Percentiles rank a stretch among this genome's conserved stretches.
Evolutionary conservation across 2,113 vertebrate genomes (phyloP).

Genomic region (Drymodes brunneopygia): DNA sequence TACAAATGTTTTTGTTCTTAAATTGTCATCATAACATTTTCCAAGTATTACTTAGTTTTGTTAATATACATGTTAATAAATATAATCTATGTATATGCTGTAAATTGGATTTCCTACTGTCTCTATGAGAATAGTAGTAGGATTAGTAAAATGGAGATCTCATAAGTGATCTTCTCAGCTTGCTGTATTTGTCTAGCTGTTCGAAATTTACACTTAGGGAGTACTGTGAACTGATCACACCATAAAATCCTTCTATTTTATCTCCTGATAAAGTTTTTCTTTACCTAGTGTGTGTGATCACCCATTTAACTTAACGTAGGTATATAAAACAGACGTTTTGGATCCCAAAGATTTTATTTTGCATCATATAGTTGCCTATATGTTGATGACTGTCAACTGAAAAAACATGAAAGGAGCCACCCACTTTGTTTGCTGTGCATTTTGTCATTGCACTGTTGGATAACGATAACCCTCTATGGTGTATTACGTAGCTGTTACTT

Average conservation of each 20-base stretch:
- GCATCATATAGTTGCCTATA: background rate
- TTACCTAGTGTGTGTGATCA: background rate
- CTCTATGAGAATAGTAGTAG: background rate
- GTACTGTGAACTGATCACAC: background rate
- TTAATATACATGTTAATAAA: background rate
- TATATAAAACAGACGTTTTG: background rate
- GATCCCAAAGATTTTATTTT: background rate
- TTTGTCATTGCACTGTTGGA: background rate
- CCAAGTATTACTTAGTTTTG: background rate
- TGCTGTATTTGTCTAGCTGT: background rate
- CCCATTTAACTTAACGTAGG: background rate
- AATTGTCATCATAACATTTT: background rate
- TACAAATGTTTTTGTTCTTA: background rate
- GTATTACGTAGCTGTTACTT: background rate
- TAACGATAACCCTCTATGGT: background rate
- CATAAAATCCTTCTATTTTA: background rate
- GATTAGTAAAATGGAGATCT: background rate
- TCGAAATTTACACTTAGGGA: background rate
- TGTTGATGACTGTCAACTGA: background rate
- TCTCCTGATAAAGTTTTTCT: background rate
- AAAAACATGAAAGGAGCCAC: background rate
- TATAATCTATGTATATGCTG: background rate
- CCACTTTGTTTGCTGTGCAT: background rate
- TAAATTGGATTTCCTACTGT: background rate
- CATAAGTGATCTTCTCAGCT: background rate